A percentile compares a stretch with the other conserved stretches of the same genome.
phyloP scores from a whole-genome alignment of 2,113 vertebrate genomes.

The Myiozetetes cayanensis region DNA sequence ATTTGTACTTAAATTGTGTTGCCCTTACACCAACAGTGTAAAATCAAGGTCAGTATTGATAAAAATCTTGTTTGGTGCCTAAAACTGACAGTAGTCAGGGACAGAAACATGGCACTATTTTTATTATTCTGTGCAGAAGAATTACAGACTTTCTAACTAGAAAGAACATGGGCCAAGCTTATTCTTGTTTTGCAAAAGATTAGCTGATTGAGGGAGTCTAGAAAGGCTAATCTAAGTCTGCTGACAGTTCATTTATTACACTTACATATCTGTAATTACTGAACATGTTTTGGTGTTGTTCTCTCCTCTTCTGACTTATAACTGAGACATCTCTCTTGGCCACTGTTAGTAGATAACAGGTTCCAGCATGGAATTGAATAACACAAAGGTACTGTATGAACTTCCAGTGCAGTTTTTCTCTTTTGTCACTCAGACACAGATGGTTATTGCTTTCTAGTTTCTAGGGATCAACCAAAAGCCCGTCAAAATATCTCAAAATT shows the following conservation, averaged over 20 bases:
- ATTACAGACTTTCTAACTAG: background rate
- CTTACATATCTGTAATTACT: background rate
- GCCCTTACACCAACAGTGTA: background rate
- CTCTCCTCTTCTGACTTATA: background rate
- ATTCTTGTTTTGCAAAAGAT: slow-evolving; percentile 18
- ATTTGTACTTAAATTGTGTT: background rate
- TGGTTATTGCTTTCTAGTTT: background rate
- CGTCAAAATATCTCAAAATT: background rate
- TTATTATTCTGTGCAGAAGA: background rate
- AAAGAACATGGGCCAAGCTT: background rate
- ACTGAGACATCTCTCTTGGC: background rate
- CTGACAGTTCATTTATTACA: slow-evolving; percentile 14
- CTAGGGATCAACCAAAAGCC: background rate
- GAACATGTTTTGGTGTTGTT: background rate
- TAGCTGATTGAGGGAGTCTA: background rate
- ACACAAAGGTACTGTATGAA: background rate
- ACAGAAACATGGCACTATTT: background rate
- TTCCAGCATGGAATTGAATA: background rate
- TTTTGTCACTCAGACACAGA: background rate
- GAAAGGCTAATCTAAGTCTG: background rate
- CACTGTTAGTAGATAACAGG: background rate
- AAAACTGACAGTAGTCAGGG: background rate
- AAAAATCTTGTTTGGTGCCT: background rate
- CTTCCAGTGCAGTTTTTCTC: background rate
- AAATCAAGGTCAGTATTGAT: background rate